phyloP scores from a whole-genome alignment of 2,888 invertebrate genomes.

The Choreutis nemorana region DNA sequence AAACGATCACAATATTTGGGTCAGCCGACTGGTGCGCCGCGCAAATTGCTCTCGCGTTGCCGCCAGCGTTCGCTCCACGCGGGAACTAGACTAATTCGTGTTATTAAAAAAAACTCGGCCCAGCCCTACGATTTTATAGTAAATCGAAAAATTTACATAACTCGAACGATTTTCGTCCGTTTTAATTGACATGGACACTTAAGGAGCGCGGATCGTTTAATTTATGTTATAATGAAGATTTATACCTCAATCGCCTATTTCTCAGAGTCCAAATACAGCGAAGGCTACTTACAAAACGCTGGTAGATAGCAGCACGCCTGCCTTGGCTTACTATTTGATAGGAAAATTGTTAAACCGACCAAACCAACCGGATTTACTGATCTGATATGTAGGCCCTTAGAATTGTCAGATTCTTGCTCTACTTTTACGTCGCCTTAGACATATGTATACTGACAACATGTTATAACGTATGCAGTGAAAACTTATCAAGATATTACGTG shows the following conservation, averaged over 20 bases:
- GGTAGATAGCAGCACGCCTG: constrained; percentile 25
- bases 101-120: no score
- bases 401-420: no score
- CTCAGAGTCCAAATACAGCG: constrained; percentile 5
- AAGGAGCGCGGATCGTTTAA: constrained; percentile 1
- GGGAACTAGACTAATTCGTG: constrained; percentile 19
- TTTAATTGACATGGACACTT: neutral
- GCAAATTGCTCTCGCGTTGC: constrained; percentile 29
- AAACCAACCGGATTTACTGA: constrained; percentile 46
- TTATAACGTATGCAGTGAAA: constrained; percentile 6
- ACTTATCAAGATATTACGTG: constrained; percentile 7
- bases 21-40: constrained; percentile 22
- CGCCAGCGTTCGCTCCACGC: constrained; percentile 19
- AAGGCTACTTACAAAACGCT: constrained; percentile 9
- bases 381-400: no score
- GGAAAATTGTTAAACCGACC: constrained; percentile 38
- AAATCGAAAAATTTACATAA: no score
- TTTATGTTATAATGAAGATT: no score
- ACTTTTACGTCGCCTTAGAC: no score
- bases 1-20: constrained; percentile 22
- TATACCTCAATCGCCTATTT: constrained; percentile 4
- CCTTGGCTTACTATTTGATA: constrained; percentile 40
- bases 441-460: no score
- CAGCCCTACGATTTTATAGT: no score
- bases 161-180: no score